Evolutionary conservation across 2,113 vertebrate species (phyloP), one percentile per base, ranked within the genome.

Genomic region (Cottus gobio): DNA sequence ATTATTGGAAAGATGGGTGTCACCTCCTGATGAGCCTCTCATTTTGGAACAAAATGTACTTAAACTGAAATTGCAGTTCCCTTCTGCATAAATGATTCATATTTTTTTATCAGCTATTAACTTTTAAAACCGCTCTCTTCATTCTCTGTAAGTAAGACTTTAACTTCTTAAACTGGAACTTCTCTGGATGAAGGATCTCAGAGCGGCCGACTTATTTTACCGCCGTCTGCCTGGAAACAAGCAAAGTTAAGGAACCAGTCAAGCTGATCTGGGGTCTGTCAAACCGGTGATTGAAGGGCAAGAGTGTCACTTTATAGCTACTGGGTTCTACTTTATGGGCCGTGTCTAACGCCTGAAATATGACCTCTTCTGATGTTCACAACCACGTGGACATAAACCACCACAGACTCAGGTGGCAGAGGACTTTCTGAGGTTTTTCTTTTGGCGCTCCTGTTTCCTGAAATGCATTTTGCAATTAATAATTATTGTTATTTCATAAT

Each of bases 41-140:
- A 37, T 66, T 71, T 34, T 22, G 3, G 28, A 62, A 34, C 16
- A 64, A 83, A 80, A 7, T 66, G 18, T 48, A 30, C 65, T 81
- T 52, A 5, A 37, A 30, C 57, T 34, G 30, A 72, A 70, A 61
- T 66, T 71, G 46, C 37, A 58, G 12, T 70, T 80, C 24, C n/a
- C 71, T 73, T 66, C 20, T n/a, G 20, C 73, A 48, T 66, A 71
- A 70, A 81, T 62, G 64, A 71, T 84, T 84, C 58, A 46, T 48
- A 73, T 65, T 58, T 52, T 52, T n/a, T 74, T 63, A 83, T 77
- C 58, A 24, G 65, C 26, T 5, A 4, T 63, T 12, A 22, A 20
- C 9, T 46, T 75, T 44, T 75, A 2, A 58, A 68, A 79, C 76
- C 0, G 12, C 52, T 67, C 68, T 58, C 0, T 46, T 24, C 0